phyloP scores from a whole-genome alignment of 2,888 invertebrate species.

The Carterocephalus palaemon region DNA sequence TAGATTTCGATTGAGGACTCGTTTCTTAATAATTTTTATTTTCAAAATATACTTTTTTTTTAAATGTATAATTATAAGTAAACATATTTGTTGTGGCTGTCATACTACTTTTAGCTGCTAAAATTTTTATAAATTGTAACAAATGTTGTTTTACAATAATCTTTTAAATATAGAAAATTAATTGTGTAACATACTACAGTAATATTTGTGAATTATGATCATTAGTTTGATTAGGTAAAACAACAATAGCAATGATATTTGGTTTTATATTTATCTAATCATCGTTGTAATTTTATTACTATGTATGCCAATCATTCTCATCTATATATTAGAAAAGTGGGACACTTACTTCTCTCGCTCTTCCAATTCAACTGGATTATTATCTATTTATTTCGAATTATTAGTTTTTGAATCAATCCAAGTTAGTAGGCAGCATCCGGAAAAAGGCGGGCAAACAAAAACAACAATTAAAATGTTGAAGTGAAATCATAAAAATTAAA shows the following conservation, averaged over 20 bases:
- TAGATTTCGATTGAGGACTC: no score
- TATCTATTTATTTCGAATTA: conserved; percentile 78
- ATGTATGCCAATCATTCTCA: conserved; percentile 24
- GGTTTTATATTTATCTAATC: neutral
- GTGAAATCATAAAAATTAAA: neutral
- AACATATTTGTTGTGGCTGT: no score
- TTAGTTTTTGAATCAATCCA: conserved; percentile 47
- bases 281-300: conserved; percentile 1
- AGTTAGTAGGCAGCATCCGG: conserved; percentile 74
- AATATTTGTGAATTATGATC: neutral
- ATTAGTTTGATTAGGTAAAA: neutral
- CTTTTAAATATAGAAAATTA: no score
- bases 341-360: conserved; percentile 91
- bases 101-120: no score
- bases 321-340: conserved; percentile 27
- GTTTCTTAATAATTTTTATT: no score
- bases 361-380: conserved; percentile 88
- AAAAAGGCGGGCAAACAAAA: conserved; percentile 63
- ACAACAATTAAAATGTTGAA: conserved; percentile 5
- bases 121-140: no score
- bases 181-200: no score
- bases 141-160: neutral
- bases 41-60: no score
- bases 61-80: no score
- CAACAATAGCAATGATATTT: neutral